Conservation (phyloP, 2,888 invertebrate genomes). For the Sinohyriopsis cumingii region DNA sequence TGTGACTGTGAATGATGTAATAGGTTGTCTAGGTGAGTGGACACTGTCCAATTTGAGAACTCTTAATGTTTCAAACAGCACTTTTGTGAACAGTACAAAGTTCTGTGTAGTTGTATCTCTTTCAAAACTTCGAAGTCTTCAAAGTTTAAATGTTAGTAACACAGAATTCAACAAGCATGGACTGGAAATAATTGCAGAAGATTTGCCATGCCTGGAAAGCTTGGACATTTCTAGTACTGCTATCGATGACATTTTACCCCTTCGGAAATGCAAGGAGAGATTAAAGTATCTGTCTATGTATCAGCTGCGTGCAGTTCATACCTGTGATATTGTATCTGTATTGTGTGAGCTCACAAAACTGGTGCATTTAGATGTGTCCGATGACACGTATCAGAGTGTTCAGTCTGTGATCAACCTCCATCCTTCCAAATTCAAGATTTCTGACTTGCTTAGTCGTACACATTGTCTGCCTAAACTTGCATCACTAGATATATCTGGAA, state of each 20-base stretch:
- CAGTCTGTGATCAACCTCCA: slow-evolving; percentile 74
- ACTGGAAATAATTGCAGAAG: slow-evolving; percentile 79
- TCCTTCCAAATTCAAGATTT: slow-evolving; percentile 60
- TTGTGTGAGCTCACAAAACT: slow-evolving; percentile 75
- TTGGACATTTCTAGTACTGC: slow-evolving; percentile 80
- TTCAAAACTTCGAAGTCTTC: slow-evolving; percentile 77
- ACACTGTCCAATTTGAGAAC: slow-evolving; percentile 77
- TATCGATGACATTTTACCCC: slow-evolving; percentile 78
- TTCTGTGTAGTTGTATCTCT: slow-evolving; percentile 78
- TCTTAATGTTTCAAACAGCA: slow-evolving; percentile 78
- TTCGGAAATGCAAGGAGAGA: slow-evolving; percentile 76
- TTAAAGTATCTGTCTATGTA: slow-evolving; percentile 78
- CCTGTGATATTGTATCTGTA: slow-evolving; percentile 73
- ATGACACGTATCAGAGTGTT: slow-evolving; percentile 73
- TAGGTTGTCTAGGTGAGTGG: slow-evolving; percentile 80
- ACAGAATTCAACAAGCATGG: slow-evolving; percentile 81
- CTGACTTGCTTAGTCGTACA: slow-evolving; percentile 57
- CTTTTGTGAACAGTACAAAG: slow-evolving; percentile 78
- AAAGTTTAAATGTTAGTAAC: slow-evolving; percentile 77
- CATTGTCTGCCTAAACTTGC: slow-evolving; percentile 75
- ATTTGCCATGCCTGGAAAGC: slow-evolving; percentile 78
- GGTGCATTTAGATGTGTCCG: slow-evolving; percentile 77
- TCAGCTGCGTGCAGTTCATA: slow-evolving; percentile 73
- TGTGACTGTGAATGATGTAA: slow-evolving; percentile 77
- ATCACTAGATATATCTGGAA: slow-evolving; percentile 80